These are phyloP conservation scores for Pelusios castaneus DNA, from an alignment of 2,113 vertebrate genomes.

Conservation along the genomic window DNA sequence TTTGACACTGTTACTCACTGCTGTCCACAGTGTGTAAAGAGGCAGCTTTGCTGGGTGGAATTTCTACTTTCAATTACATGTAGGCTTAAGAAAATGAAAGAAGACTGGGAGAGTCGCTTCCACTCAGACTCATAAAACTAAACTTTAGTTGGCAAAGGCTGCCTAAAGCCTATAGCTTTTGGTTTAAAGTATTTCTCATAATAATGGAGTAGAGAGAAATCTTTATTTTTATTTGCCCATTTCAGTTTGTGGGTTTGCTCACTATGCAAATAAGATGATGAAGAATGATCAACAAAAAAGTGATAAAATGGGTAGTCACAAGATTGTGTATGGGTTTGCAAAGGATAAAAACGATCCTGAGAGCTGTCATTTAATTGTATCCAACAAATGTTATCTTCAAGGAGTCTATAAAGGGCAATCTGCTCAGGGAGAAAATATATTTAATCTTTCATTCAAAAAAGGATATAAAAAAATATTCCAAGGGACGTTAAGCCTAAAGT, in stretches of 20 bases:
- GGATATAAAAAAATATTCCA: not conserved
- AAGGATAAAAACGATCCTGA: not conserved
- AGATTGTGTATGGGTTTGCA: not conserved
- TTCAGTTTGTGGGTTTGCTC: not conserved
- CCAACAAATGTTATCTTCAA: not conserved
- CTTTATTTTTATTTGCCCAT: not conserved
- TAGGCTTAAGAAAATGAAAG: not conserved
- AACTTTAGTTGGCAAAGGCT: not conserved
- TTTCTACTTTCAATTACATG: not conserved
- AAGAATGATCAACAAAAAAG: slow-evolving; percentile 7
- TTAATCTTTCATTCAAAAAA: slow-evolving; percentile 1
- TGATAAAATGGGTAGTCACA: not conserved
- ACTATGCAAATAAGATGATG: not conserved
- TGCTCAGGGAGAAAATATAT: slow-evolving; percentile 2
- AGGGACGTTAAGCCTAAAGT: not conserved
- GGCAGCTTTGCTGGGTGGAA: not conserved
- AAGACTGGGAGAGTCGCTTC: not conserved
- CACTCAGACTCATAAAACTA: not conserved
- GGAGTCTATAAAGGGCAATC: slow-evolving; percentile 14
- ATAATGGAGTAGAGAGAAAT: not conserved
- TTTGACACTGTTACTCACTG: not conserved
- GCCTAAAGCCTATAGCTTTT: not conserved
- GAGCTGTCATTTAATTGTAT: slow-evolving; percentile 22
- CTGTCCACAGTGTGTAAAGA: not conserved
- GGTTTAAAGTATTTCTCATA: not conserved